Evolutionary conservation across 1,140 invertebrate species (phyloP).

Genomic region (Tetraneura akinire): DNA sequence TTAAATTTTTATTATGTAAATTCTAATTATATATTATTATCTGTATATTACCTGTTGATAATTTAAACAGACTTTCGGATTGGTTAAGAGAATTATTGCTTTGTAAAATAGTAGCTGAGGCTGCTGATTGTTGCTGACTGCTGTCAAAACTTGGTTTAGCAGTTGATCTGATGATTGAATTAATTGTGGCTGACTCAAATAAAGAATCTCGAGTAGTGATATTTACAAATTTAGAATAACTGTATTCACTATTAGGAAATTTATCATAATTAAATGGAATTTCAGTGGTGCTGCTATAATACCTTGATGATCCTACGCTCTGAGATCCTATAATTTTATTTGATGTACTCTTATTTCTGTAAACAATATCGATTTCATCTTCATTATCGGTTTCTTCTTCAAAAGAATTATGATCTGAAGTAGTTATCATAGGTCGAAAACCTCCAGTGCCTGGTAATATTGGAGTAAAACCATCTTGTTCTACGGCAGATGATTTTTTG

Average conservation of each 20-base stretch:
- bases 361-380: not conserved
- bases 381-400: not conserved
- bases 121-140: not conserved
- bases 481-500: slow-evolving; percentile 62
- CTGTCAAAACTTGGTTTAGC: not conserved
- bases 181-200: slow-evolving; percentile 32
- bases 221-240: slow-evolving; percentile 13
- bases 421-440: slow-evolving; percentile 66
- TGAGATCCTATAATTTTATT: not conserved
- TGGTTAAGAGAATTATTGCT: not conserved
- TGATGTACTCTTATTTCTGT: not conserved
- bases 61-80: not conserved
- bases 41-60: slow-evolving; percentile 38
- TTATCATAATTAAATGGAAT: not conserved
- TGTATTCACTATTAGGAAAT: not conserved
- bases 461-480: slow-evolving; percentile 67
- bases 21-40: too few species aligned
- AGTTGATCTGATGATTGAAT: slow-evolving; percentile 22
- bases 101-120: not conserved
- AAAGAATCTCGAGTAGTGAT: slow-evolving; percentile 29
- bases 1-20: too few species aligned
- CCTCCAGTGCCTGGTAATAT: slow-evolving; percentile 69
- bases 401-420: slow-evolving; percentile 48
- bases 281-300: slow-evolving; percentile 30
- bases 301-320: not conserved